Conservation (phyloP, 2,113 vertebrate species). For the Tachysurus fulvidraco region DNA sequence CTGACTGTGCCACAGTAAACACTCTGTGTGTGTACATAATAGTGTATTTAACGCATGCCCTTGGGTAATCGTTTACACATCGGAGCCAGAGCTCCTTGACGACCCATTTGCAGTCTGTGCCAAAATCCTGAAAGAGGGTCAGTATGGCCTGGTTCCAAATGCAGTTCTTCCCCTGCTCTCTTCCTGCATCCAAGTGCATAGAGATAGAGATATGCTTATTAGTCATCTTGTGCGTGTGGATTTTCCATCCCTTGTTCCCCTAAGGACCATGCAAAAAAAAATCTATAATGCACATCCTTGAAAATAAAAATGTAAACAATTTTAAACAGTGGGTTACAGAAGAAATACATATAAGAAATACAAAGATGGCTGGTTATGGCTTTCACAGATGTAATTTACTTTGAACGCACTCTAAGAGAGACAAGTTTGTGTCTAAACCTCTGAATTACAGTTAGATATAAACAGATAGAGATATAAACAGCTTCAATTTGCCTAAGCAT, state of each 20-base stretch:
- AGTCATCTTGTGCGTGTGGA: background rate
- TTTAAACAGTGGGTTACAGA: background rate
- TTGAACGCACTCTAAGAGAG: background rate
- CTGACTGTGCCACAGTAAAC: constrained; percentile 4
- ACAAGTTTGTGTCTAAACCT: background rate
- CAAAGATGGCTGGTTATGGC: background rate
- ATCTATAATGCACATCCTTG: background rate
- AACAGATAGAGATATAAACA: background rate
- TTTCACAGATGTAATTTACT: background rate
- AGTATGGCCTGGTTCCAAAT: constrained; percentile 40
- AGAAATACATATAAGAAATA: background rate
- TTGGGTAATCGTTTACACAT: constrained; percentile 20
- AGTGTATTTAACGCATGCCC: constrained; percentile 23
- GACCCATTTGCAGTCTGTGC: constrained; percentile 41
- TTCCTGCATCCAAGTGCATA: background rate
- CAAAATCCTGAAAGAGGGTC: constrained; percentile 50
- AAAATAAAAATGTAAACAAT: background rate
- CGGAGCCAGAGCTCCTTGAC: constrained; percentile 50
- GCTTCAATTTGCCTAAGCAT: background rate
- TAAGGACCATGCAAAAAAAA: background rate
- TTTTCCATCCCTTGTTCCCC: background rate
- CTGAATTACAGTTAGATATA: background rate
- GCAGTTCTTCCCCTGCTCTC: background rate
- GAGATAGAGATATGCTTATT: background rate
- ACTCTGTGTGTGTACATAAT: background rate